Conservation (phyloP, 2,113 vertebrate species). For the Larimichthys polyactis region DNA sequence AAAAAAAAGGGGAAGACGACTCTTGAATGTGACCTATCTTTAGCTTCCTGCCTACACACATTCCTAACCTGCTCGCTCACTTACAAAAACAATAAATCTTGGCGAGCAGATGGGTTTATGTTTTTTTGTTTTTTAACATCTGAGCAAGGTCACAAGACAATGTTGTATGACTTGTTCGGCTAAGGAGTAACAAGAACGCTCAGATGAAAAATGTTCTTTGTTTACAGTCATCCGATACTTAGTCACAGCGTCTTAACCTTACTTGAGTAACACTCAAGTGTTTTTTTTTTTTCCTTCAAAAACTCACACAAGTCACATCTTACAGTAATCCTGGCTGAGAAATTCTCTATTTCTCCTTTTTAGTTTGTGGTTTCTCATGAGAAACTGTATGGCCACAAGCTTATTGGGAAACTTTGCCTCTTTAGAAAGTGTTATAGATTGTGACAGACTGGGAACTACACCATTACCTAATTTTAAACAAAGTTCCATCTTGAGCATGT, state of each 20-base stretch:
- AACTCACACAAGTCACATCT: background rate
- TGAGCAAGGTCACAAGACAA: background rate
- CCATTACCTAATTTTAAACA: background rate
- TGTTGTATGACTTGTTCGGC: background rate
- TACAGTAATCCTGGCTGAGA: background rate
- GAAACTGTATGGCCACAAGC: background rate
- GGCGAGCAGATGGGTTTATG: background rate
- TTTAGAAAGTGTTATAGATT: background rate
- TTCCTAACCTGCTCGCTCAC: conserved; percentile 49
- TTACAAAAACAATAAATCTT: conserved; percentile 15
- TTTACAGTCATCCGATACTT: background rate
- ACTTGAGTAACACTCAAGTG: background rate
- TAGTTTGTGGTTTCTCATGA: conserved; percentile 7
- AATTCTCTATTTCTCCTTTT: conserved; percentile 21
- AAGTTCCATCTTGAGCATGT: background rate
- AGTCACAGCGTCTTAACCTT: background rate
- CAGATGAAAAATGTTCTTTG: background rate
- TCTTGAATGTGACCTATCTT: background rate
- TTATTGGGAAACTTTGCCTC: conserved; percentile 5
- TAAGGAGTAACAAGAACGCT: background rate
- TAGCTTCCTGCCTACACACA: conserved; percentile 40
- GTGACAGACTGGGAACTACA: conserved; percentile 24
- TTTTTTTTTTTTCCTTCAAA: background rate
- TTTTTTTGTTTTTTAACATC: background rate
- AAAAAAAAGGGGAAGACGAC: background rate